Base-by-base conservation (phyloP, 2,797 vertebrate species). In the Typhlichthys subterraneus region DNA sequence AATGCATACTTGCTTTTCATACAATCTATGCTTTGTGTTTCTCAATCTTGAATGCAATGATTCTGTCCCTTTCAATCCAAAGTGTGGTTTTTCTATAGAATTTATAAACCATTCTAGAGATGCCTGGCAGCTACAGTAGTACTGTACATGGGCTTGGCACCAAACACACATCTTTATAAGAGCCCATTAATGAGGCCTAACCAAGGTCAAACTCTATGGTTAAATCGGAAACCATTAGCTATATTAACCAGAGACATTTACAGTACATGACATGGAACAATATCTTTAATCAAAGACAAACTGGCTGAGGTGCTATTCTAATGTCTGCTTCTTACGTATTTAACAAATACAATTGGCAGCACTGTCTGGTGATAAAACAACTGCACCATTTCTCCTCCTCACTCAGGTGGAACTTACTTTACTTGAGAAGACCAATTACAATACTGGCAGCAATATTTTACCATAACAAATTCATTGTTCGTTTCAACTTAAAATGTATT, bases 51-150 rank as follows among this genome's bases (percentile, higher is more conserved):
- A 56, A 59, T 65, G 42, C 23, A 56, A 59, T 62, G 54, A 68
- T 76, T 62, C 53, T 55, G 33, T 38, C 23, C 51, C 75, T 54
- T 80, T 81, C 54, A 75, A 64, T 79, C 81, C 61, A 72, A 29
- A 65, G 69, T 12, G 53, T 12, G 64, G 47, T 54, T 59, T 56
- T 23, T 29, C 23, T 29, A 29, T 29, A 29, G 23, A 29, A 29
- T 3, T 29, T 29, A 4, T 29, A 10, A 53, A 12, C 23, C 49
- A 67, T 69, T 69, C 62, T 31, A 5, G 65, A 73, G 60, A 56
- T 57, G 57, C 23, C 61, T 57, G 45, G 57, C 71, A 70, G 12
- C n/a, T 14, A 51, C 23, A 29, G 23, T 29, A 29, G 4, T 29
- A 29, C 23, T 29, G 38, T 9, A 42, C 38, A 42, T 42, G 38